phyloP scores from a whole-genome alignment of 1,140 invertebrate species.

The Zaprionus ghesquierei region DNA sequence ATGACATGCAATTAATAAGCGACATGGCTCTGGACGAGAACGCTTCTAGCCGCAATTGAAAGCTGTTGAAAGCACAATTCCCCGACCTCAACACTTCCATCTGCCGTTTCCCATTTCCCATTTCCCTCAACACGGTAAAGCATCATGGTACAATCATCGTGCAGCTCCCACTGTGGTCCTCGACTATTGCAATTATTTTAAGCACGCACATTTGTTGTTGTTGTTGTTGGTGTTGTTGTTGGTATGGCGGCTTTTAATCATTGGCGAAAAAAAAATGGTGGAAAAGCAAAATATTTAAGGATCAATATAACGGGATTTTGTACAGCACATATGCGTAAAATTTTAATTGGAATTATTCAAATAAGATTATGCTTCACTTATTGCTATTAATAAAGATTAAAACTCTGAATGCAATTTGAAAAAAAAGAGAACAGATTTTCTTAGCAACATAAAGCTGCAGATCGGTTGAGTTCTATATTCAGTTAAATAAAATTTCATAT shows the following conservation, averaged over 20 bases:
- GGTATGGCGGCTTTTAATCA: background rate
- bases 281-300: background rate
- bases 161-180: background rate
- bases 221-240: slow-evolving; percentile 1
- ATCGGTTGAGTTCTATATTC: too few relatives aligned
- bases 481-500: too few relatives aligned
- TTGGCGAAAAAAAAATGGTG: background rate
- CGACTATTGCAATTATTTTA: slow-evolving; percentile 62
- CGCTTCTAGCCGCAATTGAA: slow-evolving; percentile 63
- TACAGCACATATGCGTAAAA: background rate
- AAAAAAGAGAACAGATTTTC: too few relatives aligned
- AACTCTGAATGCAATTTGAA: background rate
- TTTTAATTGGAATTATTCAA: background rate
- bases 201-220: slow-evolving; percentile 58
- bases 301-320: background rate
- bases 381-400: background rate
- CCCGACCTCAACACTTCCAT: background rate
- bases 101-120: background rate
- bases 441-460: too few relatives aligned
- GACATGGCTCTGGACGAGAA: slow-evolving; percentile 50
- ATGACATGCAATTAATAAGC: slow-evolving; percentile 79
- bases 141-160: background rate
- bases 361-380: background rate
- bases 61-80: slow-evolving; percentile 60
- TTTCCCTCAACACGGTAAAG: background rate